These are phyloP conservation scores for Cyanistes caeruleus DNA, from an alignment of 2,113 vertebrate species.

Conservation along the genomic window DNA sequence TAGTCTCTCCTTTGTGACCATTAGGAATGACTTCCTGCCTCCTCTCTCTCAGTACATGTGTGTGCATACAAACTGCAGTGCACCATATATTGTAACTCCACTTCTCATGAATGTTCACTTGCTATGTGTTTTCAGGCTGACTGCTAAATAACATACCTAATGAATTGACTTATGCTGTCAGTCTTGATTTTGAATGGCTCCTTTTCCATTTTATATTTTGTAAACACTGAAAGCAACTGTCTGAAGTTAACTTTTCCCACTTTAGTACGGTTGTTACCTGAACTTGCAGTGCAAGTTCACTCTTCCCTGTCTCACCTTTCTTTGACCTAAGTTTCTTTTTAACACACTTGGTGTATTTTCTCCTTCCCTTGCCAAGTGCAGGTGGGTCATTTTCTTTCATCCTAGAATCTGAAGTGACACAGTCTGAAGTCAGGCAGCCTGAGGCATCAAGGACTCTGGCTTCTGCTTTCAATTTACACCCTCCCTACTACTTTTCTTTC, in stretches of 20 bases:
- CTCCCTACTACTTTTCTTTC: background rate
- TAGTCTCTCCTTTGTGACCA: background rate
- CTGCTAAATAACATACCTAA: background rate
- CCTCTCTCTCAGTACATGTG: fast-evolving
- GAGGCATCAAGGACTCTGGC: background rate
- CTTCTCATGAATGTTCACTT: background rate
- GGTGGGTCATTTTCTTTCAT: slow-evolving; percentile 1
- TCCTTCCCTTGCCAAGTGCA: background rate
- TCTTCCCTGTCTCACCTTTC: background rate
- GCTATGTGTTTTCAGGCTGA: background rate
- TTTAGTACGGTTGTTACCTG: background rate
- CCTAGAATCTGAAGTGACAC: background rate
- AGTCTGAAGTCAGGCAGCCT: background rate
- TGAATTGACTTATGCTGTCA: background rate
- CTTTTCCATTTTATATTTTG: background rate
- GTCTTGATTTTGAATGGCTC: background rate
- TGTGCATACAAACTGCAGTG: background rate
- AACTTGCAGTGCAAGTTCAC: background rate
- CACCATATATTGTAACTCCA: background rate
- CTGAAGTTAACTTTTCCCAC: background rate
- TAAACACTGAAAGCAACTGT: background rate
- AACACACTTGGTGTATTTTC: background rate
- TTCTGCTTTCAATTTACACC: slow-evolving; percentile 36
- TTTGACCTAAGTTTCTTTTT: slow-evolving; percentile 15
- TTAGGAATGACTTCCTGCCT: background rate